Evolutionary conservation across 2,888 invertebrate species (phyloP), one percentile per base, ranked within the genome.

Genomic region (Drosophila formosana): DNA sequence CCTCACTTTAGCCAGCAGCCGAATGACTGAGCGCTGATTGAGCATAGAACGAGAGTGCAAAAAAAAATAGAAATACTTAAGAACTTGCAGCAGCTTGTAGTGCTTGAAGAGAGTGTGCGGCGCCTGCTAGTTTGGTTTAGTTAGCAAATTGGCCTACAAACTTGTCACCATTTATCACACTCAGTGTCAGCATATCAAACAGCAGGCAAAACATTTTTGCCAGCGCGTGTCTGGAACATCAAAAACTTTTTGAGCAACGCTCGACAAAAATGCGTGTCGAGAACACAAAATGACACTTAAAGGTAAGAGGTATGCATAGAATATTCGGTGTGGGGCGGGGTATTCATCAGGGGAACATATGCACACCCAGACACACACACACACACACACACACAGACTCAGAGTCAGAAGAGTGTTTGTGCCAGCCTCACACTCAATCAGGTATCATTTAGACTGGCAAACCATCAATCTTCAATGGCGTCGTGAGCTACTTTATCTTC

Each of bases 251-350:
- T 70, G 51, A 57, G 70, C 53, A 63, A 41, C 64, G 64, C 68
- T 82, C 76, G 74, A 78, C 70, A 78, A 81, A 83, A 87, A 84
- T 87, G 88, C 85, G 81, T 89, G 89, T 90, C 90, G 72, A 64
- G 78, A 90, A 89, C 87, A 90, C 72, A 73, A 77, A 87, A 90
- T 78, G 82, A 87, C 89, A 88, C 89, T 90, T 90, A 80, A 82
- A 87, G 89, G 78, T 81, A 81, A 70, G 69, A 67, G 67, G 51
- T 34, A 34, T 26, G 50, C 23, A n/a, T 34, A 46, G 8, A 4
- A 11, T 5, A 4, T 4, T 56, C 8, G 30, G 30, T 9, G 32
- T 4, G 2, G 13, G 28, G 4, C 1, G 13, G 11, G n/a, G 11
- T 8, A 28, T 30, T 11, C 34, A 18, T 62, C 56, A 13, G 37